Percentiles rank a stretch among this genome's conserved stretches.
Conservation (phyloP, 2,113 vertebrate genomes). For the Corvus moneduloides region DNA sequence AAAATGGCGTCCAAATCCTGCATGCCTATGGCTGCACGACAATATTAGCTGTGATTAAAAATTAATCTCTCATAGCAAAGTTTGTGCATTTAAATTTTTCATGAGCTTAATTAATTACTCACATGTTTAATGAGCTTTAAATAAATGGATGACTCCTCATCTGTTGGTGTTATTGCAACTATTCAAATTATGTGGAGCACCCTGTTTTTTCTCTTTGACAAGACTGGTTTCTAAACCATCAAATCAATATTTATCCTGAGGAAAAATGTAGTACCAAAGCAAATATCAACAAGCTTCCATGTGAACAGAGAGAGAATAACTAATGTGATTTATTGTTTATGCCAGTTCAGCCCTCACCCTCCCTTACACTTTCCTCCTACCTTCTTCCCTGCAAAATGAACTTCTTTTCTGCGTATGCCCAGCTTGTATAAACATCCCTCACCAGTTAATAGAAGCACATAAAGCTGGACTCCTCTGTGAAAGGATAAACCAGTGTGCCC, state of each 20-base stretch:
- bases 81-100: background rate
- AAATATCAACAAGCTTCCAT: background rate
- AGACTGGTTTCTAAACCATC: background rate
- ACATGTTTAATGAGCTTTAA: background rate
- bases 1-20: background rate
- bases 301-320: background rate
- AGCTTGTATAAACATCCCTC: background rate
- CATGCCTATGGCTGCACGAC: background rate
- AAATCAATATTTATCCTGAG: background rate
- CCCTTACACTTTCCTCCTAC: background rate
- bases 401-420: background rate
- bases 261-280: background rate
- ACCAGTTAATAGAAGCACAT: background rate
- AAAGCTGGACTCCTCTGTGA: background rate
- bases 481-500: background rate
- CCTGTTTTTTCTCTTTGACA: background rate
- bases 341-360: background rate
- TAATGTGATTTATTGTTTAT: background rate
- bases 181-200: background rate
- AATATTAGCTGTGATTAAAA: background rate
- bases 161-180: background rate
- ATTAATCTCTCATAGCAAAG: background rate
- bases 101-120: background rate
- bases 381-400: background rate
- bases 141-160: background rate